A percentile compares a stretch with the other conserved stretches of the same genome.
Evolutionary conservation across 1,140 invertebrate genomes (phyloP).

Genomic region (Bicyclus anynana): DNA sequence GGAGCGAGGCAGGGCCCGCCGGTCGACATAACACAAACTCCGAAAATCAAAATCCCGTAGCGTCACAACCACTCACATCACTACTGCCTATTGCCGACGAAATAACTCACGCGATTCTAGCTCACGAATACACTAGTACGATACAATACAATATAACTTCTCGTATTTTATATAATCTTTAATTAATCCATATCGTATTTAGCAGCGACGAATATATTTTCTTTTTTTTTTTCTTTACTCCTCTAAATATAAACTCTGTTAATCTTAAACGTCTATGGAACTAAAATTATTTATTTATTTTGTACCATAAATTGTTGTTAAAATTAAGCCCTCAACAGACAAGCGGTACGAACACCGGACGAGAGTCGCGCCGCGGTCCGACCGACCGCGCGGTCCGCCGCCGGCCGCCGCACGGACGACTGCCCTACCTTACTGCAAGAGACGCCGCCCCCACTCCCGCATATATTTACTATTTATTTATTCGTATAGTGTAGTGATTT

Average conservation of each 20-base stretch:
- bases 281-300: conserved; percentile 73
- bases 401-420: conserved; percentile 17
- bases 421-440: conserved; percentile 47
- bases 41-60: conserved; percentile 39
- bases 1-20: conserved; percentile 27
- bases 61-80: conserved; percentile 33
- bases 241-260: conserved; percentile 73
- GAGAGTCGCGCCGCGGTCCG: conserved; percentile 28
- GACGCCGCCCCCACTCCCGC: conserved; percentile 48
- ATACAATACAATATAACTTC: conserved; percentile 45
- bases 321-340: conserved; percentile 58
- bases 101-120: conserved; percentile 47
- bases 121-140: conserved; percentile 50
- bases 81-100: conserved; percentile 47
- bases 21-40: conserved; percentile 36
- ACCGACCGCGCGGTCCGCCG: conserved; percentile 14
- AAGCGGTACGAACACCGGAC: conserved; percentile 44
- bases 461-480: conserved; percentile 56
- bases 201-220: conserved; percentile 36
- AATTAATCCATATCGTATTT: conserved; percentile 30
- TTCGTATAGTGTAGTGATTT: conserved; percentile 62
- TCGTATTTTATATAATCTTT: conserved; percentile 28
- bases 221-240: conserved; percentile 33
- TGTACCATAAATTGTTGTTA: conserved; percentile 71
- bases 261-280: conserved; percentile 71